A percentile compares a stretch with the other conserved stretches of the same genome.
Evolutionary conservation across 2,113 vertebrate species (phyloP).

Genomic region (Noturus placidus): DNA sequence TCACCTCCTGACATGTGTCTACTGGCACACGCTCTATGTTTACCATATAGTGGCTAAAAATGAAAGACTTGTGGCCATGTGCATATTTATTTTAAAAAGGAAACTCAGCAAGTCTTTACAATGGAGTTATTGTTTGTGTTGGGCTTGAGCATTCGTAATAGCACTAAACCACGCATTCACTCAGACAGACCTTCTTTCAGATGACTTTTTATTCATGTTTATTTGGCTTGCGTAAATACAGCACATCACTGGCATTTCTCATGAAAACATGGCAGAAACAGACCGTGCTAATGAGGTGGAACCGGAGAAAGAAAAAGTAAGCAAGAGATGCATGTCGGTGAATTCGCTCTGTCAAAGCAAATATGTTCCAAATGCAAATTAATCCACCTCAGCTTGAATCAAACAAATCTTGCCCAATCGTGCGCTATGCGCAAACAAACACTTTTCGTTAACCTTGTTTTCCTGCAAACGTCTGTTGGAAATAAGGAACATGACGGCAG

Average conservation of each 20-base stretch:
- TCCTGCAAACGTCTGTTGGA: neutral
- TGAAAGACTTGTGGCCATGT: neutral
- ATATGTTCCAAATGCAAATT: neutral
- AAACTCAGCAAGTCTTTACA: neutral
- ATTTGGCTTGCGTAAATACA: conserved; percentile 53
- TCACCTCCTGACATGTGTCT: neutral
- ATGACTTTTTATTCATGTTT: conserved; percentile 49
- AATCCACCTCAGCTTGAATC: neutral
- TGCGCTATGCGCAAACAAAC: neutral
- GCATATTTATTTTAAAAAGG: neutral
- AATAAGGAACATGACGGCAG: neutral
- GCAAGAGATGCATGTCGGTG: neutral
- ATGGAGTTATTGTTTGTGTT: conserved; percentile 1
- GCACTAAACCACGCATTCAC: neutral
- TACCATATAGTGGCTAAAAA: conserved; percentile 9
- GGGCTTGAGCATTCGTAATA: neutral
- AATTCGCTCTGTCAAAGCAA: neutral
- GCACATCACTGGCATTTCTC: conserved; percentile 46
- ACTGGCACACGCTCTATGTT: neutral
- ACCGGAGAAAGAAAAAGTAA: neutral
- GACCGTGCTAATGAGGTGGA: conserved; percentile 57
- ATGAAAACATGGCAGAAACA: conserved; percentile 40
- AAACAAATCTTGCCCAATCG: neutral
- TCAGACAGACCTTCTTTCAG: conserved; percentile 22
- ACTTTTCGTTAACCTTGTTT: neutral